These are phyloP conservation scores for Falcaria lacertinaria DNA, from an alignment of 2,888 invertebrate species.

Conservation along the genomic window DNA sequence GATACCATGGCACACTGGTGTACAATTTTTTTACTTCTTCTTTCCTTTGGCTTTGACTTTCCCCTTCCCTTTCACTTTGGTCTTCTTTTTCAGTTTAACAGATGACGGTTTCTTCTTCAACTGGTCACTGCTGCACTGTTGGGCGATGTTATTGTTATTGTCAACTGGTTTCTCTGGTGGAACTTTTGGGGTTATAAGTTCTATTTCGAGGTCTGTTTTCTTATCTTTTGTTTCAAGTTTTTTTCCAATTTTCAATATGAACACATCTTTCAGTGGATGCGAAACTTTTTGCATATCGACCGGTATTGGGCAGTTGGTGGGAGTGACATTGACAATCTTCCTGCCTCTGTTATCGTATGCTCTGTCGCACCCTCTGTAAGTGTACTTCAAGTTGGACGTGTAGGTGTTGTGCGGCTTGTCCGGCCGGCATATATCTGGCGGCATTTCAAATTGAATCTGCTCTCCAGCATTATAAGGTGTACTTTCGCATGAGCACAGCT, in stretches of 20 bases:
- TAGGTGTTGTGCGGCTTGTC: constrained; percentile 44
- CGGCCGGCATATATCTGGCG: constrained; percentile 41
- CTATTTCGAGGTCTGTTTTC: constrained; percentile 71
- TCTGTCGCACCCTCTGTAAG: constrained; percentile 46
- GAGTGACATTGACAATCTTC: constrained; percentile 60
- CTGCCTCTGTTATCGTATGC: constrained; percentile 41
- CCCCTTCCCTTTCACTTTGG: constrained; percentile 22
- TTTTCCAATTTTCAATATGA: constrained; percentile 71
- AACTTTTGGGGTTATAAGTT: constrained; percentile 64
- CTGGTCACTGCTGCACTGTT: constrained; percentile 45
- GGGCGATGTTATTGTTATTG: constrained; percentile 29
- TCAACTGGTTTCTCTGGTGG: constrained; percentile 33
- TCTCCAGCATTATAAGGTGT: constrained; percentile 61
- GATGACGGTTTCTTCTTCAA: constrained; percentile 24
- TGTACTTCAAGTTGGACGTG: constrained; percentile 60
- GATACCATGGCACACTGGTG: no score
- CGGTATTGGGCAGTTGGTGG: constrained; percentile 60
- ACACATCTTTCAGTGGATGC: constrained; percentile 64
- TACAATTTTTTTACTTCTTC: constrained; percentile 12
- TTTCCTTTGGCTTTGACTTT: constrained; percentile 29
- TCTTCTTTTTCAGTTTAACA: constrained; percentile 24
- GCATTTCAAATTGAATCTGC: constrained; percentile 66
- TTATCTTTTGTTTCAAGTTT: constrained; percentile 68
- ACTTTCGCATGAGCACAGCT: constrained; percentile 60
- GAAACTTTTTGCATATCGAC: constrained; percentile 59